Conservation (phyloP, 2,797 vertebrate species). For the Amblyraja radiata region DNA sequence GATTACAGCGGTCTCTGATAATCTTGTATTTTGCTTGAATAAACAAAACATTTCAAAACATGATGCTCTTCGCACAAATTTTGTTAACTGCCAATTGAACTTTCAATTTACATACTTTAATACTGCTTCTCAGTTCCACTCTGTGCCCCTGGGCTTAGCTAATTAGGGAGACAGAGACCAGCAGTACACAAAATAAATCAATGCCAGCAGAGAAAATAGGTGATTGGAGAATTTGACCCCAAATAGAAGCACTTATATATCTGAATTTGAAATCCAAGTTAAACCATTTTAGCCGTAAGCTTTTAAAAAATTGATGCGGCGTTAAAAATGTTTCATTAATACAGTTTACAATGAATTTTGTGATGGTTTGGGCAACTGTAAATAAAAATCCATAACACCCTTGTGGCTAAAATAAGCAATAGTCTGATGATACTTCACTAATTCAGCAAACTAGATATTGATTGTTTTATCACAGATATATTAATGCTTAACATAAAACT, state of each 20-base stretch:
- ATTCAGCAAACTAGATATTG: constrained; percentile 58
- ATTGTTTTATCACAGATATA: constrained; percentile 50
- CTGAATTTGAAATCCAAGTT: not conserved
- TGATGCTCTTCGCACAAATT: not conserved
- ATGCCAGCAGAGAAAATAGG: not conserved
- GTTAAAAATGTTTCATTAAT: not conserved
- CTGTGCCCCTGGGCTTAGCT: not conserved
- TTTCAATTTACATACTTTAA: not conserved
- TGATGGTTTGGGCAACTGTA: not conserved
- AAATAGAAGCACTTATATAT: not conserved
- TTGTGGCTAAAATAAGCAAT: constrained; percentile 36
- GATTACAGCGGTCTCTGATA: not conserved
- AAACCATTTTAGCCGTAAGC: not conserved
- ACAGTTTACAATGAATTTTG: not conserved
- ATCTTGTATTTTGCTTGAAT: no score
- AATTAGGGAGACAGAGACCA: not conserved
- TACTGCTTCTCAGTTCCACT: not conserved
- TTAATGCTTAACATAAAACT: constrained; percentile 52
- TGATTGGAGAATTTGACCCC: not conserved
- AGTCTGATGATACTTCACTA: constrained; percentile 44
- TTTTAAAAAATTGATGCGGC: not conserved
- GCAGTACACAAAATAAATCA: not conserved
- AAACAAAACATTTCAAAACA: not conserved
- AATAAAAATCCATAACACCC: not conserved
- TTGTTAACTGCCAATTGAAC: not conserved